A percentile compares a stretch with the other conserved stretches of the same genome.
phyloP scores from a whole-genome alignment of 2,888 invertebrate species.

The Nycteola revayana region DNA sequence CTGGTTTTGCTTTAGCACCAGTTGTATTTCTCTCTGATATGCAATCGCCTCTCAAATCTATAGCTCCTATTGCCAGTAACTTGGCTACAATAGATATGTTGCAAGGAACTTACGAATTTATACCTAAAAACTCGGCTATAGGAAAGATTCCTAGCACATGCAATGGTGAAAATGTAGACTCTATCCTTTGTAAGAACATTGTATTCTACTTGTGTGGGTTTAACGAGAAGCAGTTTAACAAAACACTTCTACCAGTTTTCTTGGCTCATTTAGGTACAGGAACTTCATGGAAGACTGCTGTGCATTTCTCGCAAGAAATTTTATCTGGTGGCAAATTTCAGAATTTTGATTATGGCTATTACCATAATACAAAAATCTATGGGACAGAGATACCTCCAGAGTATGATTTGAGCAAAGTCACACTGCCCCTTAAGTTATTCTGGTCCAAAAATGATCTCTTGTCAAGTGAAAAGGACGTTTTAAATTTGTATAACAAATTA shows the following conservation, averaged over 20 bases:
- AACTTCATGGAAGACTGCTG: constrained; percentile 86
- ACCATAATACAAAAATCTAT: constrained; percentile 80
- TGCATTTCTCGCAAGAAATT: constrained; percentile 86
- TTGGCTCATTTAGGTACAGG: constrained; percentile 87
- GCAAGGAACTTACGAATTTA: constrained; percentile 86
- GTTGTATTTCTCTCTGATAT: constrained; percentile 85
- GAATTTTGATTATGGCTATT: constrained; percentile 85
- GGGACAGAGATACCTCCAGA: constrained; percentile 80
- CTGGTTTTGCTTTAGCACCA: constrained; percentile 86
- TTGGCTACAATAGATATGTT: constrained; percentile 82
- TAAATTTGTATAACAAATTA: constrained; percentile 69
- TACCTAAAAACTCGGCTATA: constrained; percentile 84
- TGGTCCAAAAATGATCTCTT: constrained; percentile 88
- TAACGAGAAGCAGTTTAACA: constrained; percentile 85
- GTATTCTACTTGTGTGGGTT: constrained; percentile 88
- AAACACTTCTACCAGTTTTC: constrained; percentile 86
- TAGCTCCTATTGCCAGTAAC: constrained; percentile 84
- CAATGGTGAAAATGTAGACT: constrained; percentile 68
- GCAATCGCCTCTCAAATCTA: constrained; percentile 83
- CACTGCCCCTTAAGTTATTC: constrained; percentile 84
- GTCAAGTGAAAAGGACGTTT: constrained; percentile 84
- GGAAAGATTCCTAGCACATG: constrained; percentile 83
- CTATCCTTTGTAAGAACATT: constrained; percentile 85
- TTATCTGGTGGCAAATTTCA: constrained; percentile 80
- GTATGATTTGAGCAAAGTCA: constrained; percentile 83